phyloP scores from a whole-genome alignment of 2,888 invertebrate genomes.

The Nymphalis urticae region DNA sequence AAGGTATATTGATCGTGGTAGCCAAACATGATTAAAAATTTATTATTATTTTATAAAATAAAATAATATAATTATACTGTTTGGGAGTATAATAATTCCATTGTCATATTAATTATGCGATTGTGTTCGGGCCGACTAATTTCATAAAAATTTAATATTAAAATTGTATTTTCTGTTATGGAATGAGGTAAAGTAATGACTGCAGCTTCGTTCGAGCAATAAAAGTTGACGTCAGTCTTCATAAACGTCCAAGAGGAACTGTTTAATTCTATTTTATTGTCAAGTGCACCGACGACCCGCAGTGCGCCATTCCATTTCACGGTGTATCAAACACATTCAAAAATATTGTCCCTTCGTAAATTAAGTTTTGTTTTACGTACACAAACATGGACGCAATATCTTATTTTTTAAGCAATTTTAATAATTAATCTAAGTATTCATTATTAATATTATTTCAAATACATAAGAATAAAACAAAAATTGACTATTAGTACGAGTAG shows the following conservation, averaged over 20 bases:
- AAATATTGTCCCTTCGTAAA: slow-evolving; percentile 3
- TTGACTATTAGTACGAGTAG: too few relatives aligned
- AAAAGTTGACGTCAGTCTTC: slow-evolving; percentile 56
- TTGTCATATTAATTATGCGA: background rate
- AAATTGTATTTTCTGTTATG: slow-evolving; percentile 11
- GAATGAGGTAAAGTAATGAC: slow-evolving; percentile 14
- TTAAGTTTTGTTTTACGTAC: background rate
- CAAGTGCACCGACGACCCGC: slow-evolving; percentile 46
- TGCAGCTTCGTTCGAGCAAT: slow-evolving; percentile 40
- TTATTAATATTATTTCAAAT: too few relatives aligned
- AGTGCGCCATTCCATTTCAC: slow-evolving; percentile 28
- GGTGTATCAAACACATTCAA: slow-evolving; percentile 10
- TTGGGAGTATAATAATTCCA: slow-evolving; percentile 9
- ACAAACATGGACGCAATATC: background rate
- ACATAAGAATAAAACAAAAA: background rate
- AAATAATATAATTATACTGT: slow-evolving; percentile 7
- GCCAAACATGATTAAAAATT: background rate
- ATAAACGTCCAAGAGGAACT: slow-evolving; percentile 49
- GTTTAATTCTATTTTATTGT: slow-evolving; percentile 62
- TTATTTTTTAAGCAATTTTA: background rate
- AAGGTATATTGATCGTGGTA: too few relatives aligned
- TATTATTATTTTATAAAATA: background rate
- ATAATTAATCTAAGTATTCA: background rate
- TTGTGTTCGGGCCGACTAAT: background rate
- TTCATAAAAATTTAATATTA: slow-evolving; percentile 3